These are phyloP conservation scores for Tinamus major DNA, from an alignment of 2,797 vertebrate genomes.

Conservation along the genomic window DNA sequence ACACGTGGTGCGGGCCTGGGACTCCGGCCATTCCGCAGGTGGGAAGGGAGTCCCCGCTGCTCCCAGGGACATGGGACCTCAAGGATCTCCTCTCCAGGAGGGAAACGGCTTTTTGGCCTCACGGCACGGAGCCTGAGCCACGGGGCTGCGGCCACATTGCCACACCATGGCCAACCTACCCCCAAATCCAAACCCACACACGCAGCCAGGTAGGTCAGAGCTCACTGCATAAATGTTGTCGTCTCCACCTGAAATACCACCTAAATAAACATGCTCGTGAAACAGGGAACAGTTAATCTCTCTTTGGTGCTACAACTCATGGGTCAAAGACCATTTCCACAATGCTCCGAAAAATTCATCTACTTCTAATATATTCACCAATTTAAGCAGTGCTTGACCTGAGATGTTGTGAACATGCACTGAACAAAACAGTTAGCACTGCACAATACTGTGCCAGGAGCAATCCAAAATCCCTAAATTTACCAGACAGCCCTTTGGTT, in stretches of 20 bases:
- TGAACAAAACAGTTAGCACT: not conserved
- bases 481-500: slow-evolving; percentile 20
- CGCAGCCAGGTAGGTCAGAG: not conserved
- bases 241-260: not conserved
- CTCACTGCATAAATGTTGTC: not conserved
- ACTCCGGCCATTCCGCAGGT: not conserved
- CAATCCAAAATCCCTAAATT: slow-evolving; percentile 12
- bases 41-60: not conserved
- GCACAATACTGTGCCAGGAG: not conserved
- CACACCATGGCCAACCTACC: not conserved
- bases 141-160: not conserved
- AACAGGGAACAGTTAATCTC: not conserved
- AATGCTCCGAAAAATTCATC: not conserved
- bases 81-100: not conserved
- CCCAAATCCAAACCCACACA: rapidly evolving
- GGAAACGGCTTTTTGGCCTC: not conserved
- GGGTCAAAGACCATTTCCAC: slow-evolving; percentile 39
- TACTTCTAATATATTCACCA: slow-evolving; percentile 38
- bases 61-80: not conserved
- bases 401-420: slow-evolving; percentile 2
- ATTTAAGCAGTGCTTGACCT: slow-evolving; percentile 49
- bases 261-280: not conserved
- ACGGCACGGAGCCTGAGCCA: not conserved
- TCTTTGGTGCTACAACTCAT: slow-evolving; percentile 26
- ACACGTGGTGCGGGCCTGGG: rapidly evolving